Evolutionary conservation across 2,888 invertebrate genomes (phyloP).

Genomic region (Xestia ashworthii): DNA sequence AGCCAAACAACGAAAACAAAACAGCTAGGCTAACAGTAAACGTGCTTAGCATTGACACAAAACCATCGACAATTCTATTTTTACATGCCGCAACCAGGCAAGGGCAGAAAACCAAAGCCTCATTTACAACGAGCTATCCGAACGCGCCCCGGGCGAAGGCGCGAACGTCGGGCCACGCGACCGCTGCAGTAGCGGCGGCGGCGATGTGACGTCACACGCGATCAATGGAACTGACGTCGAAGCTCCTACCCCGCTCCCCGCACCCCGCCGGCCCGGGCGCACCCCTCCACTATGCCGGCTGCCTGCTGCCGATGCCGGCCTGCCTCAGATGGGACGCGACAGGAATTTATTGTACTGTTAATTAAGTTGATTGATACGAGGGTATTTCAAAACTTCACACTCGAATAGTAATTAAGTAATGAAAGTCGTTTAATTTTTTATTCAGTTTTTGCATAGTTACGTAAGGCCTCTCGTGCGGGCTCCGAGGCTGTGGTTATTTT

Average conservation of each 20-base stretch:
- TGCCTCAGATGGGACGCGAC: slow-evolving; percentile 59
- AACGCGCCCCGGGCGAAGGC: slow-evolving; percentile 63
- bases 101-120: slow-evolving; percentile 60
- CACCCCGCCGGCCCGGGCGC: slow-evolving; percentile 63
- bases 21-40: slow-evolving; percentile 5
- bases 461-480: slow-evolving; percentile 29
- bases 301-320: slow-evolving; percentile 56
- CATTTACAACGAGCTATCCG: slow-evolving; percentile 58
- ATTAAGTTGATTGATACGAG: slow-evolving; percentile 68
- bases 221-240: slow-evolving; percentile 86
- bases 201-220: slow-evolving; percentile 82
- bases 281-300: slow-evolving; percentile 59
- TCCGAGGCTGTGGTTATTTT: slow-evolving; percentile 36
- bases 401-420: slow-evolving; percentile 57
- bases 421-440: slow-evolving; percentile 30
- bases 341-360: slow-evolving; percentile 68
- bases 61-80: slow-evolving; percentile 53
- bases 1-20: neutral
- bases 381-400: slow-evolving; percentile 55
- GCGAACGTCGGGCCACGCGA: slow-evolving; percentile 65
- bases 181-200: slow-evolving; percentile 75
- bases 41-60: slow-evolving; percentile 40
- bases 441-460: slow-evolving; percentile 27
- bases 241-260: slow-evolving; percentile 56
- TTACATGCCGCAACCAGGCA: slow-evolving; percentile 54